Percentiles rank a stretch among this genome's conserved stretches.
Evolutionary conservation across 2,888 invertebrate genomes (phyloP).

Genomic region (Nephrotoma guestfalica): DNA sequence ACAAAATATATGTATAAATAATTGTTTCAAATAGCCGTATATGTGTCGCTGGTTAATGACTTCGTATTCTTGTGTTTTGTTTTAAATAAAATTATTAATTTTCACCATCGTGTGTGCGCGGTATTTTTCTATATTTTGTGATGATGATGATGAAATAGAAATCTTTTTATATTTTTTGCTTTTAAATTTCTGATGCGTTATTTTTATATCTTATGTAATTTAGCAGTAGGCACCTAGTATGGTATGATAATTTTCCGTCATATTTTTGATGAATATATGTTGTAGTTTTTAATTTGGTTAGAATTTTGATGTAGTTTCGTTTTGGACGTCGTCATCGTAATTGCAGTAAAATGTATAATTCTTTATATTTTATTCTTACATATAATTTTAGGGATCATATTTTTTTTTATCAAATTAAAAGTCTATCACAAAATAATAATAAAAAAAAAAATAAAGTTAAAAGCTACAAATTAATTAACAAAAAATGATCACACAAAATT

Average conservation of each 20-base stretch:
- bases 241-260: not conserved
- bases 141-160: not conserved
- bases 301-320: not conserved
- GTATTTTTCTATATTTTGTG: constrained; percentile 1
- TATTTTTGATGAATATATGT: not conserved
- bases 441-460: not conserved
- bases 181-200: not conserved
- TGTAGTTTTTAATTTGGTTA: not conserved
- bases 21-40: not conserved
- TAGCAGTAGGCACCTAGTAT: not conserved
- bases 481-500: not conserved
- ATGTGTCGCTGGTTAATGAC: not conserved
- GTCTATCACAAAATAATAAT: not conserved
- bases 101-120: not conserved
- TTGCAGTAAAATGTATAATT: not conserved
- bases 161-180: not conserved
- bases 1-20: not conserved
- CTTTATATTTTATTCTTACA: not conserved
- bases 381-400: not conserved
- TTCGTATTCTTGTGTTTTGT: not conserved
- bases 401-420: not conserved
- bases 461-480: not conserved
- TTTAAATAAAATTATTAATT: not conserved
- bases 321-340: not conserved
- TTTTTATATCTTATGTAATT: not conserved